Evolutionary conservation across 2,113 vertebrate genomes (phyloP).

Genomic region (Pheucticus melanocephalus): DNA sequence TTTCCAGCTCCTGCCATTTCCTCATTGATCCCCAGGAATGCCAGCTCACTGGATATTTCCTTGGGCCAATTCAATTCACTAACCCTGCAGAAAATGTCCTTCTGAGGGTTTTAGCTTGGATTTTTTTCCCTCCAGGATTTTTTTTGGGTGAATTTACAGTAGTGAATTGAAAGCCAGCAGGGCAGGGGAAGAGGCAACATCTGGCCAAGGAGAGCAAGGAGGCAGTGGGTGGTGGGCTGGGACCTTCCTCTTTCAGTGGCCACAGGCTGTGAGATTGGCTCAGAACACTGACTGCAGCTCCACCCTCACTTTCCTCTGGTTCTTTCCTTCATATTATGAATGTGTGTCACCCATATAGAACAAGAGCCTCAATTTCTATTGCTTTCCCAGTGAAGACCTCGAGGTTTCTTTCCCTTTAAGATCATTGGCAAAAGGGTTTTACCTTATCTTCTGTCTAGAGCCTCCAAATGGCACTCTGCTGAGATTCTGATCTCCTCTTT

Average conservation of each 20-base stretch:
- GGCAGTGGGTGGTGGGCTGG: accelerated
- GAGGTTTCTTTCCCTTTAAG: background rate
- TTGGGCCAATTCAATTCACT: background rate
- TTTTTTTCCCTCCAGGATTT: background rate
- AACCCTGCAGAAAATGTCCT: background rate
- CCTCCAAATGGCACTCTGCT: background rate
- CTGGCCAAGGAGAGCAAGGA: background rate
- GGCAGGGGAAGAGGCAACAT: background rate
- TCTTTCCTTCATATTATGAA: background rate
- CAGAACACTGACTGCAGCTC: background rate
- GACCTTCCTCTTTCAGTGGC: background rate
- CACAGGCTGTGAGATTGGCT: background rate
- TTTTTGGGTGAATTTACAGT: background rate
- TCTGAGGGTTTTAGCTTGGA: background rate
- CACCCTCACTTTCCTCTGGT: background rate
- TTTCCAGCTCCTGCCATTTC: background rate
- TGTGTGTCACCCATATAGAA: background rate
- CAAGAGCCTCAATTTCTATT: background rate
- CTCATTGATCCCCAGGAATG: background rate
- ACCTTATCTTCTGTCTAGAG: background rate
- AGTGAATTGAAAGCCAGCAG: background rate
- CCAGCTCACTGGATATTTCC: background rate
- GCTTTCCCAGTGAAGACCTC: background rate
- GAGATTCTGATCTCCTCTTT: background rate
- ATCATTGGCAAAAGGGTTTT: background rate